Evolutionary conservation across 2,888 invertebrate genomes (phyloP), one percentile per base, ranked within the genome.

Genomic region (Ceramica pisi): DNA sequence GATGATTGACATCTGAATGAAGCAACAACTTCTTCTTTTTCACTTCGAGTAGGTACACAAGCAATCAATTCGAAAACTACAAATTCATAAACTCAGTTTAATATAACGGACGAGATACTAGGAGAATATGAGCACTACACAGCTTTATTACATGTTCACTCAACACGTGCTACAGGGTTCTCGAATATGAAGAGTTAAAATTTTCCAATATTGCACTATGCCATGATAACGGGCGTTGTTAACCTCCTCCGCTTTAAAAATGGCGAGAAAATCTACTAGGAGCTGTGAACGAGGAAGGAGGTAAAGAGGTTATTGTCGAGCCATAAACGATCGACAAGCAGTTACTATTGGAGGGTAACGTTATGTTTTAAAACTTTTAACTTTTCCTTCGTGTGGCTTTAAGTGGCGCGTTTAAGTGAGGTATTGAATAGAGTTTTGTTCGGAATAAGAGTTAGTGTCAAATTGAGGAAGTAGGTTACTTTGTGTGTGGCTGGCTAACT

Each of bases 261-360:
- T 46, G 38, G 26, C 46, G 38, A 60, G 62, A 66, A 77, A 70
- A 76, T 62, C 46, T 12, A 70, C 59, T 51, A 67, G 55, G 26
- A 71, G 55, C 59, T 56, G 41, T 51, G 50, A 26, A 56, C 60
- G 12, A 12, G 44, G 50, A 16, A 14, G 44, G 44, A 63, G 26
- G 61, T 60, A 68, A 81, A 68, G 48, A 46, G 64, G 62, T 81
- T 81, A 76, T 71, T 65, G 53, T 66, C 10, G 48, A 59, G 62
- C 46, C 21, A 67, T 57, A 67, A 57, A 59, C 46, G 51, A 57
- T 75, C 56, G 44, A 80, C 26, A 41, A 26, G 23, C 16, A 62
- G 38, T 68, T 53, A 62, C 53, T 62, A 65, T 51, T 1, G 12
- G 21, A 46, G 44, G 26, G 19, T 72, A 21, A 78, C 62, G 59